These are phyloP conservation scores for Brachyopa scutellaris DNA, from an alignment of 2,888 invertebrate genomes.

Conservation along the genomic window DNA sequence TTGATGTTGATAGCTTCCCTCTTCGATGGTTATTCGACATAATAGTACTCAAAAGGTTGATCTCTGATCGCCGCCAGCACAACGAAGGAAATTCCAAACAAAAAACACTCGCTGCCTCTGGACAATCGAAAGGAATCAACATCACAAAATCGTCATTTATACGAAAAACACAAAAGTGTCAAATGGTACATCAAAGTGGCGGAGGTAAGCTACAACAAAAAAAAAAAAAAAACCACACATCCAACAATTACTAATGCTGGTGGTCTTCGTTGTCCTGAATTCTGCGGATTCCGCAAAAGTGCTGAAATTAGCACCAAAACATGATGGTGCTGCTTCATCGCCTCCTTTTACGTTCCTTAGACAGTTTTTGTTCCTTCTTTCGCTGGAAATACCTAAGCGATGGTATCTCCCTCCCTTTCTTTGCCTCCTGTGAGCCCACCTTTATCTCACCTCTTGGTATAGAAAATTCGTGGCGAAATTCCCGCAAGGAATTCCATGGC, in stretches of 20 bases:
- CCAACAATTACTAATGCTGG: slow-evolving; percentile 25
- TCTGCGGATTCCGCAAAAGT: slow-evolving; percentile 74
- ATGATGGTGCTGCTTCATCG: slow-evolving; percentile 68
- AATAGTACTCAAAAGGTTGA: slow-evolving; percentile 72
- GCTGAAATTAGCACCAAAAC: slow-evolving; percentile 75
- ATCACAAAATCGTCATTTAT: slow-evolving; percentile 73
- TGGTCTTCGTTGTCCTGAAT: slow-evolving; percentile 73
- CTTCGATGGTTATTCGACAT: slow-evolving; percentile 62
- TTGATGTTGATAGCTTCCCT: slow-evolving; percentile 49
- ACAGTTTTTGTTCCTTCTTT: no score
- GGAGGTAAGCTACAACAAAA: slow-evolving; percentile 72
- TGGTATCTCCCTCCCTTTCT: slow-evolving; percentile 41
- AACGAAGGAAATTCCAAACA: slow-evolving; percentile 61
- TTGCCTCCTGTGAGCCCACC: neutral
- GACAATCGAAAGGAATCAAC: slow-evolving; percentile 71
- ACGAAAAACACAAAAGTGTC: slow-evolving; percentile 76
- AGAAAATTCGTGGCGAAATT: slow-evolving; percentile 67
- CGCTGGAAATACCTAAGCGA: slow-evolving; percentile 46
- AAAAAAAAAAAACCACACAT: slow-evolving; percentile 39
- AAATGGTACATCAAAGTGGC: slow-evolving; percentile 80
- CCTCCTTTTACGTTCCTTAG: slow-evolving; percentile 65
- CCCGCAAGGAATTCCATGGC: slow-evolving; percentile 77
- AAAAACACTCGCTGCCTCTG: neutral
- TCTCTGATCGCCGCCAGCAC: slow-evolving; percentile 49
- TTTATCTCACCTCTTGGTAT: slow-evolving; percentile 31